Percentiles rank a stretch among this genome's conserved stretches.
These are phyloP conservation scores for Seriola dumerili DNA, from an alignment of 2,113 vertebrate species.

Conservation along the genomic window DNA sequence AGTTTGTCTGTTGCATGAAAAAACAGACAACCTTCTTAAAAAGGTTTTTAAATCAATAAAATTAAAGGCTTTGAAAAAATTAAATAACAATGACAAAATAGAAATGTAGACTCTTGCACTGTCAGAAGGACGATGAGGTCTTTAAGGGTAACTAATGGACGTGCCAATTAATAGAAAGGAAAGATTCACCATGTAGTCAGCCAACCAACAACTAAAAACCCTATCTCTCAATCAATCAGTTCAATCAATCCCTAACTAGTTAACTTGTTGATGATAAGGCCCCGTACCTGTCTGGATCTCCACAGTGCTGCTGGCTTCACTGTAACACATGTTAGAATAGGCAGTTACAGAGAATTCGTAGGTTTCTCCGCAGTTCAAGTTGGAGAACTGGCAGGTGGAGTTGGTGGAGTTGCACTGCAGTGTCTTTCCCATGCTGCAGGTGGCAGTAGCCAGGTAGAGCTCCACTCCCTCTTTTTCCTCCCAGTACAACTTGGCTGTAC, in stretches of 20 bases:
- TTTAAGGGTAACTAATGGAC: background rate
- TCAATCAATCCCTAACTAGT: background rate
- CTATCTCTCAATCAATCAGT: background rate
- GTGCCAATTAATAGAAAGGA: background rate
- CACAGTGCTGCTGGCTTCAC: conserved; percentile 71
- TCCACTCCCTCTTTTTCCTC: conserved; percentile 61
- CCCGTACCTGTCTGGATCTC: conserved; percentile 78
- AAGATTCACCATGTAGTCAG: background rate
- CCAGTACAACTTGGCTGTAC: conserved; percentile 79
- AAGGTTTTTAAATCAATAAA: no score
- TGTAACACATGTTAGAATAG: conserved; percentile 60
- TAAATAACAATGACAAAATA: no score
- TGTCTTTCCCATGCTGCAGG: conserved; percentile 35
- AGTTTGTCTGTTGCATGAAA: no score
- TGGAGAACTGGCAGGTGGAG: conserved; percentile 73
- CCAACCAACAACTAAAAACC: background rate
- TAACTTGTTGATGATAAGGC: background rate
- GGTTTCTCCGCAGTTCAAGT: conserved; percentile 78
- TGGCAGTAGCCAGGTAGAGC: conserved; percentile 75
- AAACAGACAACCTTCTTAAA: no score
- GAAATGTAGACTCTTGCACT: no score
- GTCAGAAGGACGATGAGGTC: background rate
- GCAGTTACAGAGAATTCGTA: conserved; percentile 79
- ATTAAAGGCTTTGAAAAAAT: no score
- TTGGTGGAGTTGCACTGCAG: conserved; percentile 77